Conservation (phyloP, 37 sponge, comb jelly and placozoan genomes). For the Chondrosia reniformis region DNA sequence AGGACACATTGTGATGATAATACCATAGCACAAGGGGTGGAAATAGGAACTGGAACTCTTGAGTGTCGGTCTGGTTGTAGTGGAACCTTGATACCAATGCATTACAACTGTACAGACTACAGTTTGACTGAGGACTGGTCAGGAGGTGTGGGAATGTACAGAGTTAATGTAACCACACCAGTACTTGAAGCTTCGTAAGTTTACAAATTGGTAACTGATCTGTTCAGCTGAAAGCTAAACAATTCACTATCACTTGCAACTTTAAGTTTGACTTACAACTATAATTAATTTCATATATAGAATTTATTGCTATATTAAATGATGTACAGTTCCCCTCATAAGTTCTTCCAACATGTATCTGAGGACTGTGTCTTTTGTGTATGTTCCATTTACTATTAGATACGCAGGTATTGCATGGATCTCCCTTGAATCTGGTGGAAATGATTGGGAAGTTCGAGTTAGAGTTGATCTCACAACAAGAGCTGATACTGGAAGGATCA, state of each 20-base stretch:
- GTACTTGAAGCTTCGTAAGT: constrained; percentile 46
- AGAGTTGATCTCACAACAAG: constrained; percentile 26
- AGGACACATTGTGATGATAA: neutral
- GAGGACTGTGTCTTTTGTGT: too few relatives aligned
- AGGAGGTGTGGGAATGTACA: constrained; percentile 19
- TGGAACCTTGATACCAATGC: constrained; percentile 15
- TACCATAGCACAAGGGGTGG: neutral
- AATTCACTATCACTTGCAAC: too few relatives aligned
- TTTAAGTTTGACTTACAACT: too few relatives aligned
- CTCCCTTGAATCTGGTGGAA: neutral
- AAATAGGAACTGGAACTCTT: constrained; percentile 6
- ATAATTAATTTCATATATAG: too few relatives aligned
- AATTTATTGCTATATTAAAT: too few relatives aligned
- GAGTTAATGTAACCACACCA: neutral
- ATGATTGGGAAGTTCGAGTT: constrained; percentile 33
- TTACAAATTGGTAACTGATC: too few relatives aligned
- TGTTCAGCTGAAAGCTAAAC: too few relatives aligned
- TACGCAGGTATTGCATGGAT: constrained; percentile 1
- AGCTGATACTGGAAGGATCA: constrained; percentile 48
- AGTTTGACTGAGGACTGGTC: constrained; percentile 51
- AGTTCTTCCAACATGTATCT: too few relatives aligned
- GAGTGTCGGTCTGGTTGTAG: constrained; percentile 18
- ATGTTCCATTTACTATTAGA: neutral
- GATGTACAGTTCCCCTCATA: too few relatives aligned
- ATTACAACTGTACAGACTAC: constrained; percentile 41